Evolutionary conservation across 2,888 invertebrate species (phyloP).

Genomic region (Drosophila hamatofila): DNA sequence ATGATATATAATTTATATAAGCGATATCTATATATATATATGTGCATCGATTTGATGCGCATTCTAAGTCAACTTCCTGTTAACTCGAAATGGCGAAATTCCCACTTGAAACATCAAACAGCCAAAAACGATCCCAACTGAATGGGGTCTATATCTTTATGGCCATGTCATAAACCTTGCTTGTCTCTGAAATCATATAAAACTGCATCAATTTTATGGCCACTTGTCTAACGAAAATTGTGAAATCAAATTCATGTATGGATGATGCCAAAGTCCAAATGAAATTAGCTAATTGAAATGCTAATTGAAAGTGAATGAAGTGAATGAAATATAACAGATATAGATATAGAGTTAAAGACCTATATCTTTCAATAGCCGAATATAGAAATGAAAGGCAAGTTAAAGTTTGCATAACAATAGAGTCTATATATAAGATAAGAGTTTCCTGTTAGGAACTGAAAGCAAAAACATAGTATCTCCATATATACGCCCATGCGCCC

Average conservation of each 20-base stretch:
- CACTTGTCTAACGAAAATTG: background rate
- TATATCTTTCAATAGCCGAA: background rate
- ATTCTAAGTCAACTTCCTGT: conserved; percentile 30
- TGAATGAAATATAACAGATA: background rate
- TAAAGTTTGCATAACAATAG: too few species aligned
- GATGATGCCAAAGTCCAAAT: conserved; percentile 3
- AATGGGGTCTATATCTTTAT: conserved; percentile 1
- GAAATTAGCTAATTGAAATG: background rate
- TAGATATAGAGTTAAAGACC: background rate
- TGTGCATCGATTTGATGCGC: conserved; percentile 1
- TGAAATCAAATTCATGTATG: conserved; percentile 21
- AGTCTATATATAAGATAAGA: background rate
- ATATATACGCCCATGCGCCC: background rate
- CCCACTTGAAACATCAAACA: background rate
- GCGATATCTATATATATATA: background rate
- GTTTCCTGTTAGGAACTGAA: background rate
- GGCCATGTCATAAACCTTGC: conserved; percentile 6
- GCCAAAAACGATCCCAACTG: background rate
- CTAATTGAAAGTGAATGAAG: background rate
- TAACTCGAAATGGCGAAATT: conserved; percentile 6
- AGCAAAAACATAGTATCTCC: background rate
- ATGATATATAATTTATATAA: background rate
- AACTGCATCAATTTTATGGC: conserved; percentile 11
- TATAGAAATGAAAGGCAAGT: too few species aligned
- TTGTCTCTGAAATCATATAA: background rate